These are phyloP conservation scores for Agrotis segetum DNA, from an alignment of 2,888 invertebrate genomes.

Conservation along the genomic window DNA sequence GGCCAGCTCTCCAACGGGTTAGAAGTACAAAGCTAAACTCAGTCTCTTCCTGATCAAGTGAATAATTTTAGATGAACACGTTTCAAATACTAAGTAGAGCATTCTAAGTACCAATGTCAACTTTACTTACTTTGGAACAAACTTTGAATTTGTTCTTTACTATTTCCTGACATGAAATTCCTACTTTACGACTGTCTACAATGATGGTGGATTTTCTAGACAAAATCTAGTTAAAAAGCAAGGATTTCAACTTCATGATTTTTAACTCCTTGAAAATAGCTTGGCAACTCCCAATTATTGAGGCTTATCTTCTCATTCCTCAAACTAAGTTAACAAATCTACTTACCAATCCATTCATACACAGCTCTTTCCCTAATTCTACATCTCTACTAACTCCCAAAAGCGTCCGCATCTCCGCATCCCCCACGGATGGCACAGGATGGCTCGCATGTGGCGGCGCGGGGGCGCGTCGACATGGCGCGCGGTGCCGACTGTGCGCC, in stretches of 20 bases:
- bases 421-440: conserved; percentile 46
- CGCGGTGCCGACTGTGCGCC: conserved; percentile 53
- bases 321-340: background rate
- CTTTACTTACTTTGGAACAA: background rate
- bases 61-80: background rate
- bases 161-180: conserved; percentile 1
- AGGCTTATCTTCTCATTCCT: background rate
- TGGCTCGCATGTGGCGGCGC: conserved; percentile 51
- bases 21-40: background rate
- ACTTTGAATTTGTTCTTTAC: conserved; percentile 1
- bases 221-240: conserved; percentile 1
- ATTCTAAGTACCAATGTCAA: background rate
- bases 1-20: background rate
- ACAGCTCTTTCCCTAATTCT: background rate
- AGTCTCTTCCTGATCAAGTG: background rate
- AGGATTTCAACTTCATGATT: too few species aligned
- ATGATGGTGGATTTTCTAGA: background rate
- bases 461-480: conserved; percentile 61
- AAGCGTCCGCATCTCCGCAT: conserved; percentile 41
- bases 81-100: background rate
- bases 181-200: conserved; percentile 10
- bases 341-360: background rate
- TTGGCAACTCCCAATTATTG: too few species aligned
- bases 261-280: background rate
- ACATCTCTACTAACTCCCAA: conserved; percentile 22